Percentiles rank a stretch among this genome's conserved stretches.
phyloP scores from a whole-genome alignment of 2,888 invertebrate species.

The Dexiosoma caninum region DNA sequence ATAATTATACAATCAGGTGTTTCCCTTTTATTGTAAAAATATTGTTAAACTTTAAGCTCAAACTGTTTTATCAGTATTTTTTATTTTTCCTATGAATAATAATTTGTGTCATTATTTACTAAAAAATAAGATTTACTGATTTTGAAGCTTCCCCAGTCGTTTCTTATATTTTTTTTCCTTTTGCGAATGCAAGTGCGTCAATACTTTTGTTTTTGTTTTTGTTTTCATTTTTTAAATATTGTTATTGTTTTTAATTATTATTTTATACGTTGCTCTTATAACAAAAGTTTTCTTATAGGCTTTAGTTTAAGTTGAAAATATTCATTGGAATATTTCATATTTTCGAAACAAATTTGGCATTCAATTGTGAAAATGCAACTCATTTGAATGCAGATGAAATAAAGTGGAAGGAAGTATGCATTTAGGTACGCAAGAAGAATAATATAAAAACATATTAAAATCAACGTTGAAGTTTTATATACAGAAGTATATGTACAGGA shows the following conservation, averaged over 20 bases:
- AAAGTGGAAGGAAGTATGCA: too few relatives aligned
- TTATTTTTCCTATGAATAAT: background rate
- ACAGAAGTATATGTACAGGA: too few relatives aligned
- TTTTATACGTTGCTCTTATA: background rate
- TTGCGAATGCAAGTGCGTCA: conserved; percentile 37
- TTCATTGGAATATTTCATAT: background rate
- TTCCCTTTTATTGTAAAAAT: conserved; percentile 10
- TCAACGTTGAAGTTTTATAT: too few relatives aligned
- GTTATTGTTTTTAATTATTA: background rate
- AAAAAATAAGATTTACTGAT: conserved; percentile 12
- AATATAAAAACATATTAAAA: too few relatives aligned
- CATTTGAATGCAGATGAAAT: too few relatives aligned
- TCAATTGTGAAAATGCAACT: background rate
- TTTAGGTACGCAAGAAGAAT: too few relatives aligned
- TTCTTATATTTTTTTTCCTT: too few relatives aligned
- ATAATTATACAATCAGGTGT: conserved; percentile 21
- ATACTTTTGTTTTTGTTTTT: conserved; percentile 34
- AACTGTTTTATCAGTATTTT: background rate
- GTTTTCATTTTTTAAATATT: conserved; percentile 25
- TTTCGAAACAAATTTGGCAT: conserved; percentile 5
- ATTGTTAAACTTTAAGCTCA: background rate
- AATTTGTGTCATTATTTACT: conserved; percentile 4
- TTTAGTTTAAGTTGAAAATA: background rate
- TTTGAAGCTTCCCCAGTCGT: conserved; percentile 1
- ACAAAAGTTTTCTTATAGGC: background rate